Base-by-base conservation (phyloP, 2,888 invertebrate species). In the Rhopalosiphum nymphaeae region DNA sequence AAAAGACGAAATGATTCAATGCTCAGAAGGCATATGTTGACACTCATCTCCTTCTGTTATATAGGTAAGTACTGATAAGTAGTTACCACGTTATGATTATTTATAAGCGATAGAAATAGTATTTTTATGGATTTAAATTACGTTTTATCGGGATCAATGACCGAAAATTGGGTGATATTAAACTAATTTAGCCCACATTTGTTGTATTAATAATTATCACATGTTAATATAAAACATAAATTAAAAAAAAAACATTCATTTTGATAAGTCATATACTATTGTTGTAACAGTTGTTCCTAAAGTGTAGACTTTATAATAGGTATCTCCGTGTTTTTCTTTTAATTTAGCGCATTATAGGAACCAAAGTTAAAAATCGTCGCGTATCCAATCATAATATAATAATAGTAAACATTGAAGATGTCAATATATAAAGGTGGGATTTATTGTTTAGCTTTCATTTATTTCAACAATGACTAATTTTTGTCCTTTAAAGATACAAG, bases 21-120 rank as follows among this genome's bases (percentile, higher is more conserved):
- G 89, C 96, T 98, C 85, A 96, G 98, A 95, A 96, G 97, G 95
- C 98, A 98, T 95, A 97, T 98, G 90, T 97, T 97, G 95, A 98
- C 98, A 10, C 97, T 98, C 95, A 97, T 97, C 95, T 97, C 97
- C 86, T 97, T 98, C 95, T 98, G 98, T 96, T 97, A 97, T 95
- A 98, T 98, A 96, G 98, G 98, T 98, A 96, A 96, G 97, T 96
- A 93, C 61, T 46, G 44, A 26, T 88, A 89, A 94, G 53, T 36
- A 94, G 94, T 94, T 90, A 94, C 95, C 95, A 95, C 95, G 95
- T 95, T 95, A 10, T 46, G 42, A 46, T 86, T 86, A 46, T 86
- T 53, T 36, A 36, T 67, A 87, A 46, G n/a, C n/a, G n/a, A 87
- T n/a, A 87, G 44, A 10, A 11, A 84, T 26, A 44, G 3, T 85